phyloP scores from a whole-genome alignment of 2,888 invertebrate genomes.

The Aricia artaxerxes region DNA sequence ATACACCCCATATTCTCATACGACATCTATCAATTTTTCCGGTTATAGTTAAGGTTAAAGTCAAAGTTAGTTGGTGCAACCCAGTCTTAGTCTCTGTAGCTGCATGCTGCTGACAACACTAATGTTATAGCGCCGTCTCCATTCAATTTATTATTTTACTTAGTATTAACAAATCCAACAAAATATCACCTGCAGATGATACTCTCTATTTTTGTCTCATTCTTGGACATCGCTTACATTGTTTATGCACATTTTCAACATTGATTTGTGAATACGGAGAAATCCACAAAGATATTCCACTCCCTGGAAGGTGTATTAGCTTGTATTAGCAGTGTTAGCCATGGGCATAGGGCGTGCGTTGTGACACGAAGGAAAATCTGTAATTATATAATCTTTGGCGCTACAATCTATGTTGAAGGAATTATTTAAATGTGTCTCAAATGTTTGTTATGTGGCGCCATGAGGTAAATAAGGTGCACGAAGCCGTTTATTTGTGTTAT shows the following conservation, averaged over 20 bases:
- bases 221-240: neutral
- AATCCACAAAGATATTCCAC: constrained; percentile 37
- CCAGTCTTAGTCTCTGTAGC: no score
- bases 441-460: neutral
- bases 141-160: no score
- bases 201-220: neutral
- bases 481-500: no score
- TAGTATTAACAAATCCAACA: no score
- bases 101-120: no score
- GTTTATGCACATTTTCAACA: neutral
- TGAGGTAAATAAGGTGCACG: neutral
- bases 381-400: constrained; percentile 18
- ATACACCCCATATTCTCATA: no score
- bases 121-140: no score
- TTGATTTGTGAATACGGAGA: constrained; percentile 19
- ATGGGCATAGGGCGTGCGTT: neutral
- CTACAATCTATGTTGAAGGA: neutral
- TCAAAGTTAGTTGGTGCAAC: no score
- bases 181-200: neutral
- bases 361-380: constrained; percentile 64
- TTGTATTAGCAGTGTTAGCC: constrained; percentile 75
- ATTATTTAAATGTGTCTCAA: neutral
- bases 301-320: constrained; percentile 78
- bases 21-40: no score
- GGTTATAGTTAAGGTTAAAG: no score